A percentile compares a stretch with the other conserved stretches of the same genome.
Conservation (phyloP, 1,140 invertebrate genomes). For the Megalopta genalis region DNA sequence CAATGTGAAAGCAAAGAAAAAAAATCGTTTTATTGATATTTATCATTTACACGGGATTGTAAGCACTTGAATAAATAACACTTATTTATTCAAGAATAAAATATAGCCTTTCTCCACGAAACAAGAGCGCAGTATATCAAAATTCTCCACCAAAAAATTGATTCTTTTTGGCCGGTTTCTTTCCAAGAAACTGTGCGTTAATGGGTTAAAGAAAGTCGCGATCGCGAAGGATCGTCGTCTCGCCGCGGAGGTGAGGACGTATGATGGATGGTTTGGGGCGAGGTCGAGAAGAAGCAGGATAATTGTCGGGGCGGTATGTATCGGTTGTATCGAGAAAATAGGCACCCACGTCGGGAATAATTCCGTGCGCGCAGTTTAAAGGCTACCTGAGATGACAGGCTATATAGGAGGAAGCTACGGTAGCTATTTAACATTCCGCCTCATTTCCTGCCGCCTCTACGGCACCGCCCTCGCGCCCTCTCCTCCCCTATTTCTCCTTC, state of each 20-base stretch:
- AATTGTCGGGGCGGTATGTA: background rate
- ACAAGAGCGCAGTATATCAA: too few species aligned
- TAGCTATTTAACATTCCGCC: slow-evolving; percentile 72
- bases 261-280: too few species aligned
- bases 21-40: too few species aligned
- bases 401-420: slow-evolving; percentile 42
- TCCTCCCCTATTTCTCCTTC: slow-evolving; percentile 38
- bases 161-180: too few species aligned
- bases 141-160: too few species aligned
- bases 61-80: too few species aligned
- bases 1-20: too few species aligned
- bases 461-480: slow-evolving; percentile 15
- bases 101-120: too few species aligned
- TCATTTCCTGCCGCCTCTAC: slow-evolving; percentile 67
- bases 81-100: too few species aligned
- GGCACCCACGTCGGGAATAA: slow-evolving; percentile 38
- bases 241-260: background rate
- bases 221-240: background rate
- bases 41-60: too few species aligned
- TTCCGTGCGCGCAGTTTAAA: slow-evolving; percentile 38
- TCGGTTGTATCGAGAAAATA: slow-evolving; percentile 15
- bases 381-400: slow-evolving; percentile 43
- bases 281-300: background rate
- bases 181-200: too few species aligned
- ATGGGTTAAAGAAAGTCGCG: background rate